These are phyloP conservation scores for Meda fulgida DNA, from an alignment of 2,797 vertebrate species.

Conservation along the genomic window DNA sequence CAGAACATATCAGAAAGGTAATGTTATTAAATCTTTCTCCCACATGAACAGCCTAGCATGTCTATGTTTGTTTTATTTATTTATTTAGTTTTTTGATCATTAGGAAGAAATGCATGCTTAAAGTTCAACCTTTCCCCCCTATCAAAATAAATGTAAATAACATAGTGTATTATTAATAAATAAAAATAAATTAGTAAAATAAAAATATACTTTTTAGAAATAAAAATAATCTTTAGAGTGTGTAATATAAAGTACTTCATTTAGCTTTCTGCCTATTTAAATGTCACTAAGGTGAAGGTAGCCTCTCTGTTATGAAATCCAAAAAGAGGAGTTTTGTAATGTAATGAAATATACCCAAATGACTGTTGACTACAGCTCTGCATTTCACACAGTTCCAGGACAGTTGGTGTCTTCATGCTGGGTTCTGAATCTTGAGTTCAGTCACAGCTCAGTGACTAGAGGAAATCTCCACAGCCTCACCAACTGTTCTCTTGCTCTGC, in stretches of 20 bases:
- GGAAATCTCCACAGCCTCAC: conserved; percentile 44
- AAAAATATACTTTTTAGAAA: background rate
- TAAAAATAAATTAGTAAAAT: background rate
- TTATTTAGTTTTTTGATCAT: background rate
- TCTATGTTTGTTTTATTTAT: background rate
- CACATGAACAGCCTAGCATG: background rate
- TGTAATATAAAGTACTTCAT: background rate
- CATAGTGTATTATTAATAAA: background rate
- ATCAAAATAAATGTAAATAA: background rate
- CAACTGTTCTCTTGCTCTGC: conserved; percentile 46
- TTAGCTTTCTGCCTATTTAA: background rate
- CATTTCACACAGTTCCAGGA: conserved; percentile 32
- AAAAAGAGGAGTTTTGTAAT: conserved; percentile 13
- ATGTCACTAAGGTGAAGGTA: background rate
- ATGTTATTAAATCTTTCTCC: background rate
- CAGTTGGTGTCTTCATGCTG: conserved; percentile 52
- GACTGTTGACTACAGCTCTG: conserved; percentile 29
- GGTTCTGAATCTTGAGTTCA: conserved; percentile 35
- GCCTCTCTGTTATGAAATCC: background rate
- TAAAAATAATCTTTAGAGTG: background rate
- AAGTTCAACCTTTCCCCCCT: background rate
- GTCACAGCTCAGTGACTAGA: conserved; percentile 53
- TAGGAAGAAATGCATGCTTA: background rate
- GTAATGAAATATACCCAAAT: conserved; percentile 10
- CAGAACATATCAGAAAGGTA: conserved; percentile 12